Conservation (phyloP, 2,888 invertebrate species). For the Allacma fusca region DNA sequence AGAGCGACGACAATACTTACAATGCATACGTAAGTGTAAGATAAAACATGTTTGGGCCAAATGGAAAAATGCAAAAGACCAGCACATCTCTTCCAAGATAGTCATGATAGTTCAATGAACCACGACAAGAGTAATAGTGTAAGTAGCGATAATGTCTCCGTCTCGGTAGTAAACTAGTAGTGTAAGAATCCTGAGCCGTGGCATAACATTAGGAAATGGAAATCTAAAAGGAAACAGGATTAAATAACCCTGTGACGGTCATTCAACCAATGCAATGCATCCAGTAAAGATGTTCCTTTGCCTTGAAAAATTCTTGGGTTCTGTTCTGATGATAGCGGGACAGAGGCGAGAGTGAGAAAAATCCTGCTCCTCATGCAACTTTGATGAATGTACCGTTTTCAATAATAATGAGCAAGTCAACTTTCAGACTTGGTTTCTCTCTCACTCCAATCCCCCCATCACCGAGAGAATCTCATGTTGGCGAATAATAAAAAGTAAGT, state of each 20-base stretch:
- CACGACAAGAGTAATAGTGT: constrained; percentile 50
- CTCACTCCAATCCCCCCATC: constrained; percentile 12
- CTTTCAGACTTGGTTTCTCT: constrained; percentile 20
- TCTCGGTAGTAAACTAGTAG: constrained; percentile 40
- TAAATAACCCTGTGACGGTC: constrained; percentile 59
- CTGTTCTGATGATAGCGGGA: constrained; percentile 31
- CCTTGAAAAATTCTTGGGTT: constrained; percentile 45
- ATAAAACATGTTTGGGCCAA: constrained; percentile 36
- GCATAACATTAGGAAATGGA: constrained; percentile 53
- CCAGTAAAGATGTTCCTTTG: constrained; percentile 44
- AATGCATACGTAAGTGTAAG: constrained; percentile 18
- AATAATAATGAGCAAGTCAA: constrained; percentile 49
- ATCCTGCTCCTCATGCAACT: constrained; percentile 25
- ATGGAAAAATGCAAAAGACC: constrained; percentile 41
- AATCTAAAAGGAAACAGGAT: constrained; percentile 56
- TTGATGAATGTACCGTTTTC: constrained; percentile 53
- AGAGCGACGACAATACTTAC: constrained; percentile 4
- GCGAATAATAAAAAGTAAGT: neutral
- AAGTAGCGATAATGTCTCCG: constrained; percentile 49
- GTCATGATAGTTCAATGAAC: constrained; percentile 60
- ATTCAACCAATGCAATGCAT: constrained; percentile 58
- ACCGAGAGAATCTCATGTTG: neutral
- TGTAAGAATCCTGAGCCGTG: constrained; percentile 16
- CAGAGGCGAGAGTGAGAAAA: constrained; percentile 34
- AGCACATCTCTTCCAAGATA: constrained; percentile 39